These are phyloP conservation scores for Anguilla obscura DNA, from an alignment of 2,797 vertebrate genomes.

Conservation along the genomic window DNA sequence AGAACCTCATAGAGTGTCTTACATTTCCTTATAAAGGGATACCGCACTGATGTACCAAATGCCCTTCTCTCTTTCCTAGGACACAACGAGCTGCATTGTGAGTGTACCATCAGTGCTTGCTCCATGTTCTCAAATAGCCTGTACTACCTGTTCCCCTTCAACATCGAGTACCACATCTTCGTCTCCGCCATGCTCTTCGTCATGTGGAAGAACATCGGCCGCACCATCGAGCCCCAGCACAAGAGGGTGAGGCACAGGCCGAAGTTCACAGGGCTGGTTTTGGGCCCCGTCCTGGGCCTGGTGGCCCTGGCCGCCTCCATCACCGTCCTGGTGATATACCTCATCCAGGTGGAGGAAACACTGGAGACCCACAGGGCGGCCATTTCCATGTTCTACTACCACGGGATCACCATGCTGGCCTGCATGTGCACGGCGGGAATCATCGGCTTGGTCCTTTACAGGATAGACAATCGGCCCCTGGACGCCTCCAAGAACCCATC, in stretches of 20 bases:
- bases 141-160: slow-evolving; percentile 95
- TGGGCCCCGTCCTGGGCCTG: slow-evolving; percentile 82
- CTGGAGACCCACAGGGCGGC: slow-evolving; percentile 75
- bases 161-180: slow-evolving; percentile 96
- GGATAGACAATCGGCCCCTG: slow-evolving; percentile 72
- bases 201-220: slow-evolving; percentile 96
- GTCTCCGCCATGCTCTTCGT: slow-evolving; percentile 93
- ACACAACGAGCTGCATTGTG: slow-evolving; percentile 79
- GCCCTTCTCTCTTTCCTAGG: slow-evolving; percentile 64
- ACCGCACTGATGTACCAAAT: neutral
- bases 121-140: slow-evolving; percentile 84
- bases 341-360: slow-evolving; percentile 82
- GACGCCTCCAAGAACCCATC: slow-evolving; percentile 88
- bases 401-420: slow-evolving; percentile 77
- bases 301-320: slow-evolving; percentile 83
- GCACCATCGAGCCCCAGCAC: slow-evolving; percentile 74
- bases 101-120: slow-evolving; percentile 84
- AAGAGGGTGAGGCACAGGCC: slow-evolving; percentile 70
- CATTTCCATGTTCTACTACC: slow-evolving; percentile 89
- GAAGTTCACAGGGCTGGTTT: slow-evolving; percentile 67
- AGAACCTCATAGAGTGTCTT: no score
- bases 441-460: slow-evolving; percentile 80
- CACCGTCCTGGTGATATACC: slow-evolving; percentile 85
- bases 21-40: neutral
- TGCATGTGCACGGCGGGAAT: slow-evolving; percentile 82